Evolutionary conservation across 2,888 invertebrate genomes (phyloP).

Genomic region (Drosophila ustulata): DNA sequence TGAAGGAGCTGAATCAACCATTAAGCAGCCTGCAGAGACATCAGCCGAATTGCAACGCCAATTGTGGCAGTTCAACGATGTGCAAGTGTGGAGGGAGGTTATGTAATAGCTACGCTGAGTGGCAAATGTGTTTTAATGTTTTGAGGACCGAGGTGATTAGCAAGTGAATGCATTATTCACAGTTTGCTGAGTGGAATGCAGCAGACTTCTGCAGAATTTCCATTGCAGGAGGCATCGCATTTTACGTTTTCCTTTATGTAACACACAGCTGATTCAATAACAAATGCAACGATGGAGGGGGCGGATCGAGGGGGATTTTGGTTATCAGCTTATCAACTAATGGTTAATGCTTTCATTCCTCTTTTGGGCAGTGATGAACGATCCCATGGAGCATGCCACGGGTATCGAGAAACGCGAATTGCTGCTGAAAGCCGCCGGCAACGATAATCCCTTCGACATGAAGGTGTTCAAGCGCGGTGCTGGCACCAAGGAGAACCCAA

Average conservation of each 20-base stretch:
- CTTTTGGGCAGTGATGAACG: conserved; percentile 89
- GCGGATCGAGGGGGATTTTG: neutral
- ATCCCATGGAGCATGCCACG: conserved; percentile 96
- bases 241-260: conserved; percentile 54
- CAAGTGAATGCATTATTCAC: conserved; percentile 26
- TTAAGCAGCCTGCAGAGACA: neutral
- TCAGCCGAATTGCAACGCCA: neutral
- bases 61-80: conserved; percentile 13
- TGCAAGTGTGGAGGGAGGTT: conserved; percentile 60
- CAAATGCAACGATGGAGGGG: conserved; percentile 5
- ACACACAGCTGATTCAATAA: conserved; percentile 57
- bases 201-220: neutral
- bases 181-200: conserved; percentile 9
- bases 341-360: conserved; percentile 7
- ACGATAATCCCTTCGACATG: conserved; percentile 95
- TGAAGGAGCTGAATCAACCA: neutral
- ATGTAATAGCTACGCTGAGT: conserved; percentile 63
- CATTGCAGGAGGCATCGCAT: neutral
- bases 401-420: conserved; percentile 96
- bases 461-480: conserved; percentile 92
- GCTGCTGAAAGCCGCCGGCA: conserved; percentile 93
- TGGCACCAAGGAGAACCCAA: conserved; percentile 94
- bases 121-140: conserved; percentile 41
- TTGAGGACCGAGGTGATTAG: conserved; percentile 6
- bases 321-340: conserved; percentile 9